Evolutionary conservation across 2,888 invertebrate genomes (phyloP), one percentile per base, ranked within the genome.

Genomic region (Erannis defoliaria): DNA sequence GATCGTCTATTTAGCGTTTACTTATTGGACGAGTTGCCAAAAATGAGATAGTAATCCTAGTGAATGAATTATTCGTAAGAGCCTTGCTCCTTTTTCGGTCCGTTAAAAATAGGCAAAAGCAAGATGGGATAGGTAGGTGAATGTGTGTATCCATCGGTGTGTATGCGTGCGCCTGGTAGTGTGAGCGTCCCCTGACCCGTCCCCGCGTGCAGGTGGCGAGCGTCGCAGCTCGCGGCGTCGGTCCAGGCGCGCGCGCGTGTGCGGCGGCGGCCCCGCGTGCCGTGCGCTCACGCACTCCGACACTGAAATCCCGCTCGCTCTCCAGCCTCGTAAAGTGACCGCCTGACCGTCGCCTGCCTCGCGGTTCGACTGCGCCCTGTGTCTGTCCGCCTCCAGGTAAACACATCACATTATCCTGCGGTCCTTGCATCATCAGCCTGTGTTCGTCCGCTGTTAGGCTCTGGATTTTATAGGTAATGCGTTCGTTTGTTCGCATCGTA

Each of bases 241-340:
- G 75, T 90, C 92, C 79, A 81, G 93, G 86, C 90, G 93, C 82
- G 74, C 89, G 84, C 90, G 92, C 80, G 77, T 90, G 87, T 90
- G 90, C 87, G 78, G 82, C 77, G 79, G 84, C 79, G 84, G 86
- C 81, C 77, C 85, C 88, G 70, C 83, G 79, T 88, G 89, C 78
- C 90, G 92, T 77, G 70, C 85, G 70, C 82, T 86, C 90, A 67
- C 90, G 71, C 92, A 86, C 90, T 83, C 90, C 89, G 93, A 92
- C 90, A 82, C 90, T 90, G 93, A 93, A 80, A 75, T 90, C 90
- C 86, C 93, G 93, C 83, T 93, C 93, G 81, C 93, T 93, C 81
- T 93, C 93, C 93, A 93, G 91, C 81, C 93, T 93, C 90, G 93
- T 90, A 80, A 91, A 90, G 90, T 93, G 86, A 91, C 90, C 80